phyloP scores from a whole-genome alignment of 2,797 vertebrate genomes.

The Ceryle rudis region DNA sequence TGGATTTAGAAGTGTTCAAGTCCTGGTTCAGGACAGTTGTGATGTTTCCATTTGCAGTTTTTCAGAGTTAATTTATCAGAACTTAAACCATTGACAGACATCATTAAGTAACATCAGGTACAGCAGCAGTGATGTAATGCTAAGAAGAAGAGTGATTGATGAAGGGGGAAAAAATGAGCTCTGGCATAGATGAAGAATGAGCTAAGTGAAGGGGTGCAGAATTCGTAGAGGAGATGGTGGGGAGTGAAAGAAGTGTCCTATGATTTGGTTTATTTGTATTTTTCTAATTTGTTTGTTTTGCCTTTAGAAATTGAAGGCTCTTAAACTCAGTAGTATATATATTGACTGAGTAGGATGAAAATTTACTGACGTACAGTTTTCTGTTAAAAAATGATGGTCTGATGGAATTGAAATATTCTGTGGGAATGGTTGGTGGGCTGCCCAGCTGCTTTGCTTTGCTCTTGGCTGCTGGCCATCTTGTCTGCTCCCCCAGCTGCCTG shows the following conservation, averaged over 20 bases:
- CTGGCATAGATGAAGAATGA: not conserved
- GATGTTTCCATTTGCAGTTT: not conserved
- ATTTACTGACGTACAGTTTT: not conserved
- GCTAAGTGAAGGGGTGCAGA: not conserved
- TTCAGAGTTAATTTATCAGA: not conserved
- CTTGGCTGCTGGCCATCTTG: conserved; percentile 62
- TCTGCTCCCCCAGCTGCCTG: conserved; percentile 67
- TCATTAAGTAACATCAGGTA: not conserved
- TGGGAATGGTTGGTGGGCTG: conserved; percentile 69
- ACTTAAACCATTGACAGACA: not conserved
- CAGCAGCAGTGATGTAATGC: not conserved
- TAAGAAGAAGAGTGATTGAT: not conserved
- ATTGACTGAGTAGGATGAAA: not conserved
- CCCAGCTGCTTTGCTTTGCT: conserved; percentile 61
- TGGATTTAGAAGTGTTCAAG: not conserved
- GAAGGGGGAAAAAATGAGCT: not conserved
- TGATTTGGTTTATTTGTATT: not conserved
- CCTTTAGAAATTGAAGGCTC: not conserved
- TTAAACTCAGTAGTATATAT: not conserved
- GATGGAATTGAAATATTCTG: conserved; percentile 18
- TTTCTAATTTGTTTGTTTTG: not conserved
- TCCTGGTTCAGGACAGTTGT: not conserved
- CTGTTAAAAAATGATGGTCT: conserved; percentile 12
- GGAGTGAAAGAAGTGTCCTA: not conserved
- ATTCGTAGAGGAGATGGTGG: not conserved